Evolutionary conservation across 2,113 vertebrate genomes (phyloP), one percentile per base, ranked within the genome.

Genomic region (Alosa alosa): DNA sequence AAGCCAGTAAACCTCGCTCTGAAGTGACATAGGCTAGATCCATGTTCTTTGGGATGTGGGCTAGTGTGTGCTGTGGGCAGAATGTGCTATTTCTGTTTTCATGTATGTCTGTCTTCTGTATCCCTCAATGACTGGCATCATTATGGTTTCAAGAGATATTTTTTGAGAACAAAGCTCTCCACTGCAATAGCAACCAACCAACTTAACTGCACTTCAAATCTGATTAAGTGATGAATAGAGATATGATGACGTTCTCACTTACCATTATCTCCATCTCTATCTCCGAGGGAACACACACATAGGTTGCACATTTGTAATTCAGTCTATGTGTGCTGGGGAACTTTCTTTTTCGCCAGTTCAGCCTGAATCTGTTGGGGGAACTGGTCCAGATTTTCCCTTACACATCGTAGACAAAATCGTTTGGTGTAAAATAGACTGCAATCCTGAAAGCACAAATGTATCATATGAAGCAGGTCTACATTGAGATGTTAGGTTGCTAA

Each of bases 341-440:
- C 50, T 1, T 94, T 95, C 89, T 93, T 97, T 91, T 96, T 98
- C 78, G 93, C 92, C 87, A 97, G 45, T 83, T 97, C 97, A 15
- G 91, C 91, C 92, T 87, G 95, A 85, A 98, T 97, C 93, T 97
- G 96, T 82, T 84, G 89, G 39, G 97, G 96, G 91, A 99, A 98
- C 82, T 95, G 95, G 0, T 94, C 88, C 44, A 96, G 45, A 87
- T 97, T 93, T 89, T 96, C 89, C 86, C 91, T 95, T 86, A 96
- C 96, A 81, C 97, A 98, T 6, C 90, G 94, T 11, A 97, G 91
- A 82, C 97, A 98, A 90, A 98, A 97, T 64, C 96, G 94, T 93
- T 94, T 96, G 82, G 96, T 95, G 93, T 97, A 98, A 94, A 97
- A 98, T 0, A 99, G 90, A 82, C 97, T 98, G 91, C 96, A 98